A percentile compares a stretch with the other conserved stretches of the same genome.
Evolutionary conservation across 1,140 invertebrate species (phyloP).

Genomic region (Solenopsis fugax): DNA sequence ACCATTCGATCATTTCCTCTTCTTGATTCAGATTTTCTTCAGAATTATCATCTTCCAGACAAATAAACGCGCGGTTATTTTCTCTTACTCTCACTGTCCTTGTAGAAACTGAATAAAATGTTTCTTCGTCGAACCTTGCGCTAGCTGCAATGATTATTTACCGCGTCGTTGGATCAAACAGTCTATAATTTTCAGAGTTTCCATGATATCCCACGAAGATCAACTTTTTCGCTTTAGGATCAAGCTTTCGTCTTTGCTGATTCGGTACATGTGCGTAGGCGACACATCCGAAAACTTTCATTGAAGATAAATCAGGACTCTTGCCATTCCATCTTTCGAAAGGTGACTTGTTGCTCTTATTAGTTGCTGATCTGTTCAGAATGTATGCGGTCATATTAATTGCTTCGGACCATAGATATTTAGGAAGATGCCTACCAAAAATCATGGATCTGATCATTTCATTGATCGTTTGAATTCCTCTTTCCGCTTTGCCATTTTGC

Average conservation of each 20-base stretch:
- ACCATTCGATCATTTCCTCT: background rate
- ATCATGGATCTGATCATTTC: conserved; percentile 5
- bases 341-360: background rate
- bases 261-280: background rate
- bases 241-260: conserved; percentile 3
- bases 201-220: conserved; percentile 3
- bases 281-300: background rate
- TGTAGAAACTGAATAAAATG: no score
- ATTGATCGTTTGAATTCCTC: conserved; percentile 6
- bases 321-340: background rate
- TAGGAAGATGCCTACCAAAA: background rate
- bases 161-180: background rate
- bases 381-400: background rate
- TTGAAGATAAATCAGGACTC: background rate
- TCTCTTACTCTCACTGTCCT: background rate
- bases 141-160: background rate
- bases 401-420: background rate
- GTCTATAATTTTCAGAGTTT: background rate
- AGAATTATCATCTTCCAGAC: background rate
- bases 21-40: background rate
- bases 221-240: background rate
- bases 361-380: background rate
- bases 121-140: background rate
- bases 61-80: background rate
- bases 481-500: background rate